Evolutionary conservation across 2,888 invertebrate species (phyloP).

Genomic region (Nemapogon koenigi): DNA sequence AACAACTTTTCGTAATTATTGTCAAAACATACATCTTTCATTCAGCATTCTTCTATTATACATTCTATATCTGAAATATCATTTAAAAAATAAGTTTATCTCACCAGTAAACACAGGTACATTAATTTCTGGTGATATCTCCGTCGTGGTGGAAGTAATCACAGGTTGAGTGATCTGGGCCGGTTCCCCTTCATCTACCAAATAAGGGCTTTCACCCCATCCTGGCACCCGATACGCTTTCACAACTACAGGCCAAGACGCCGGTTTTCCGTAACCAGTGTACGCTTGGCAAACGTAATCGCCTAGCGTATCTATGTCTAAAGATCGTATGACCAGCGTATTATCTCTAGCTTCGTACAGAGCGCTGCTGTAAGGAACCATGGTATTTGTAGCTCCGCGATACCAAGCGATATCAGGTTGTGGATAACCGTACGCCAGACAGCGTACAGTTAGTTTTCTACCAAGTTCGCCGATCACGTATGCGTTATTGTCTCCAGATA

Average conservation of each 20-base stretch:
- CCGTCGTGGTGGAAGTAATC: slow-evolving; percentile 15
- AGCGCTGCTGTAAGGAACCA: slow-evolving; percentile 75
- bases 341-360: slow-evolving; percentile 78
- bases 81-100: slow-evolving; percentile 17
- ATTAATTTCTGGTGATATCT: slow-evolving; percentile 19
- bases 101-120: slow-evolving; percentile 39
- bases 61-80: too few relatives aligned
- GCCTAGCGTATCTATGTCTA: slow-evolving; percentile 77
- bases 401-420: slow-evolving; percentile 84
- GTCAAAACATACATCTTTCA: too few relatives aligned
- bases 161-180: too few relatives aligned
- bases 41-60: too few relatives aligned
- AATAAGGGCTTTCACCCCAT: slow-evolving; percentile 23
- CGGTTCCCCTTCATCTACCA: slow-evolving; percentile 22
- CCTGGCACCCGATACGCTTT: slow-evolving; percentile 76
- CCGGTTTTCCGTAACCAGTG: slow-evolving; percentile 80
- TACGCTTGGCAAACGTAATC: slow-evolving; percentile 90
- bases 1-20: too few relatives aligned
- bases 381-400: slow-evolving; percentile 72
- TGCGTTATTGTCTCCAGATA: slow-evolving; percentile 71
- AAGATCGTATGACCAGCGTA: slow-evolving; percentile 75
- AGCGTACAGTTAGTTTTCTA: slow-evolving; percentile 73
- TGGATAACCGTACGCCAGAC: slow-evolving; percentile 85
- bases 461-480: slow-evolving; percentile 74
- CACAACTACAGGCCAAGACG: slow-evolving; percentile 77